Conservation (phyloP, 1,140 invertebrate species). For the Dufourea novaeangliae region DNA sequence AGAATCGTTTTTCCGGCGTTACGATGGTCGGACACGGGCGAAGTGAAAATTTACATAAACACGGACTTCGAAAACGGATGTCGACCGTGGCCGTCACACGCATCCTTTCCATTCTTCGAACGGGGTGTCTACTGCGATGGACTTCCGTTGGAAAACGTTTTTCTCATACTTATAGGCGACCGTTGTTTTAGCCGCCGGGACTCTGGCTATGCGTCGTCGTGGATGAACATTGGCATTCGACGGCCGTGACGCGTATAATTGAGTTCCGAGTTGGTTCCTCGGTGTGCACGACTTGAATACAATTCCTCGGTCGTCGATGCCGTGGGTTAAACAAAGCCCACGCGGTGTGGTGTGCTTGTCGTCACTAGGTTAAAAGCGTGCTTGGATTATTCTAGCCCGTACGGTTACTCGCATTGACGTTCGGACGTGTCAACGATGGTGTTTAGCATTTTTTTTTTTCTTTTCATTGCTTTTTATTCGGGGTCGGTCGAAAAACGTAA, state of each 20-base stretch:
- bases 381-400: conserved; percentile 30
- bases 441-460: neutral
- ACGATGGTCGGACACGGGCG: neutral
- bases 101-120: neutral
- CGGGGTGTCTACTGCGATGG: neutral
- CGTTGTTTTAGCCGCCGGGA: conserved; percentile 54
- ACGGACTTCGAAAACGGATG: conserved; percentile 3
- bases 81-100: neutral
- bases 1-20: too few relatives aligned
- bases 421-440: too few relatives aligned
- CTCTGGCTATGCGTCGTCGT: neutral
- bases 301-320: conserved; percentile 69
- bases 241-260: conserved; percentile 74
- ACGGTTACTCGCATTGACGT: neutral
- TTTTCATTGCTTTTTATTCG: neutral
- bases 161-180: conserved; percentile 68
- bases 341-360: too few relatives aligned
- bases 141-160: conserved; percentile 22
- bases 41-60: conserved; percentile 20
- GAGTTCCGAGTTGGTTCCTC: conserved; percentile 78
- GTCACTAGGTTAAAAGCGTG: neutral
- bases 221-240: conserved; percentile 75
- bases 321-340: conserved; percentile 46
- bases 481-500: neutral
- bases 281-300: conserved; percentile 76